Conservation (phyloP, 1,140 invertebrate species). For the Drosophila insularis region DNA sequence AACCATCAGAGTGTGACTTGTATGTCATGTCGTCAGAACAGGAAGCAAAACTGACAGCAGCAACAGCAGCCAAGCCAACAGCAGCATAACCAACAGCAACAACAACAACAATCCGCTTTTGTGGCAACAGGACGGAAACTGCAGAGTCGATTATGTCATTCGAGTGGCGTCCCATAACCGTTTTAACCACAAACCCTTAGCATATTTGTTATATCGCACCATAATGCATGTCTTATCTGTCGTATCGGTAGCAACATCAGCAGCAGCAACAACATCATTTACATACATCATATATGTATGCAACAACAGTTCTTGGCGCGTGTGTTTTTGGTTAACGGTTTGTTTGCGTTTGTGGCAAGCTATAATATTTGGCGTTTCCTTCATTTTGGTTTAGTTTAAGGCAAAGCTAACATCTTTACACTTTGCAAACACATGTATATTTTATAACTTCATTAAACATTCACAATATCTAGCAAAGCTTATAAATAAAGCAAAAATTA, state of each 20-base stretch:
- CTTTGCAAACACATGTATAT: slow-evolving; percentile 5
- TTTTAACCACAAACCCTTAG: background rate
- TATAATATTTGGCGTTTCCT: slow-evolving; percentile 22
- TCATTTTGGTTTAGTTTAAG: background rate
- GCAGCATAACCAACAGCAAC: slow-evolving; percentile 14
- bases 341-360: slow-evolving; percentile 35
- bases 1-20: slow-evolving; percentile 39
- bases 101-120: slow-evolving; percentile 24
- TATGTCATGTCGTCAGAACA: slow-evolving; percentile 44
- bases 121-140: slow-evolving; percentile 51
- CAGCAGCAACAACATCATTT: slow-evolving; percentile 21
- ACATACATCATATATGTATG: slow-evolving; percentile 23
- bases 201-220: slow-evolving; percentile 57
- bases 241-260: slow-evolving; percentile 45
- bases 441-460: slow-evolving; percentile 42
- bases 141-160: slow-evolving; percentile 75
- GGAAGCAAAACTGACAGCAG: slow-evolving; percentile 41
- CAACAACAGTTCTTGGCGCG: slow-evolving; percentile 30
- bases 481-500: background rate
- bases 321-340: slow-evolving; percentile 10
- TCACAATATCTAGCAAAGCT: background rate
- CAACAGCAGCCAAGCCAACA: slow-evolving; percentile 26
- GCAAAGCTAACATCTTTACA: background rate
- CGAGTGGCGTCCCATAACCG: slow-evolving; percentile 28
- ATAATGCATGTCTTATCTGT: slow-evolving; percentile 76